These are phyloP conservation scores for Clamator glandarius DNA, from an alignment of 2,797 vertebrate species.

Conservation along the genomic window DNA sequence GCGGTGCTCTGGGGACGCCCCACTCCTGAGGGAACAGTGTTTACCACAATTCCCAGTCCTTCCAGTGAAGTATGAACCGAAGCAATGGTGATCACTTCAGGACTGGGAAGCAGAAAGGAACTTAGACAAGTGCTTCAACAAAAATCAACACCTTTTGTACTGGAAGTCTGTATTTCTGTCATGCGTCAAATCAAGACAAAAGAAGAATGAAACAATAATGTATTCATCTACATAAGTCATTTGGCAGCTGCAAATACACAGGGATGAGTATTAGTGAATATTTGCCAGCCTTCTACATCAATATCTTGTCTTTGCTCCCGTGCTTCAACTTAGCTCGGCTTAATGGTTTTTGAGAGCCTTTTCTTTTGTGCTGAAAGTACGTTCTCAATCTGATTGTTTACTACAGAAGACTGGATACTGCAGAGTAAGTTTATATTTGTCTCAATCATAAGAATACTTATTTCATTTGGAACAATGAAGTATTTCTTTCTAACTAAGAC, in stretches of 20 bases:
- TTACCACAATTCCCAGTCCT: background rate
- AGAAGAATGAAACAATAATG: background rate
- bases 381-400: background rate
- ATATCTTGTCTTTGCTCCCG: background rate
- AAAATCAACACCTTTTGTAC: background rate
- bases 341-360: background rate
- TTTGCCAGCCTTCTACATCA: background rate
- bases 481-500: background rate
- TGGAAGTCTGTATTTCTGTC: background rate
- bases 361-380: background rate
- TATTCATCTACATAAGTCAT: background rate
- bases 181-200: background rate
- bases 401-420: background rate
- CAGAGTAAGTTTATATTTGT: background rate
- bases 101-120: background rate
- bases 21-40: background rate
- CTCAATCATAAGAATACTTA: background rate
- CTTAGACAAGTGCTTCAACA: background rate
- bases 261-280: background rate
- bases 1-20: background rate
- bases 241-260: background rate
- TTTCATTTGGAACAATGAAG: background rate
- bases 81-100: background rate
- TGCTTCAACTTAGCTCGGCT: background rate
- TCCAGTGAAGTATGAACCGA: background rate